A percentile compares a stretch with the other conserved stretches of the same genome.
These are phyloP conservation scores for Gallinago paraguaiae DNA, from an alignment of 2,113 vertebrate species.

Conservation along the genomic window DNA sequence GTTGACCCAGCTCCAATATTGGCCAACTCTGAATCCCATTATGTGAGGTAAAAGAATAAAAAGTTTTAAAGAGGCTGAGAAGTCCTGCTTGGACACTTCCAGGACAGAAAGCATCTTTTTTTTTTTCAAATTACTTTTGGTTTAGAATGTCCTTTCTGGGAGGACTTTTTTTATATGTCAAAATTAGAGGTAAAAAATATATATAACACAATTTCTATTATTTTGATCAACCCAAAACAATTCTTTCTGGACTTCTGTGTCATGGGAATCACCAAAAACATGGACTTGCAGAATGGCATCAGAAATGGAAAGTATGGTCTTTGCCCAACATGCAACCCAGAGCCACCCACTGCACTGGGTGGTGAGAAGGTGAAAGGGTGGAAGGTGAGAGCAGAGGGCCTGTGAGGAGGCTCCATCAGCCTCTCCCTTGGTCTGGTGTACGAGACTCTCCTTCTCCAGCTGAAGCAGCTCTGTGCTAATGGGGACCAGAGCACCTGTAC, in stretches of 20 bases:
- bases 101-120: background rate
- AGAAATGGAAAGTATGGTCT: background rate
- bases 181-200: background rate
- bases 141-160: background rate
- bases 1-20: background rate
- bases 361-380: no score
- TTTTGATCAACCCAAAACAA: background rate
- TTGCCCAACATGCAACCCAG: background rate
- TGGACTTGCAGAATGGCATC: background rate
- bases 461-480: background rate
- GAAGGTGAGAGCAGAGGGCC: background rate
- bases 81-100: background rate
- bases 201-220: background rate
- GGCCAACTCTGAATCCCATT: background rate
- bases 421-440: rapidly evolving
- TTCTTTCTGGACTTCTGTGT: background rate
- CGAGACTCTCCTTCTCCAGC: background rate
- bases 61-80: background rate
- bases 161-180: background rate
- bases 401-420: background rate
- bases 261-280: background rate
- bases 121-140: background rate
- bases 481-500: background rate
- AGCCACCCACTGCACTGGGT: background rate
- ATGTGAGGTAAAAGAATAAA: background rate